Evolutionary conservation across 2,888 invertebrate genomes (phyloP).

Genomic region (Terebella lapidaria): DNA sequence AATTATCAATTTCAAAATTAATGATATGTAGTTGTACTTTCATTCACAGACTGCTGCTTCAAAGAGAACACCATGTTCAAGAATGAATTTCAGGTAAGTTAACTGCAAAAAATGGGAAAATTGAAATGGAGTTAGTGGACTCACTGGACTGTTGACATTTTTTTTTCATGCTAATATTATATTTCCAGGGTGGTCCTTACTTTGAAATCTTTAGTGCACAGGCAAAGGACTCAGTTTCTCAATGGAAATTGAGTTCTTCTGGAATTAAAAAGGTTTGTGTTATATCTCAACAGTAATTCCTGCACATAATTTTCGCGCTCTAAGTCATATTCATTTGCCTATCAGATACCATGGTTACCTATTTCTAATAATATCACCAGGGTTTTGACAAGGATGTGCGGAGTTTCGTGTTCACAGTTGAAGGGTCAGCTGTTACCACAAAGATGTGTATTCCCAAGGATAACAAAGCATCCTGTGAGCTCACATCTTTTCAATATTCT

Average conservation of each 20-base stretch:
- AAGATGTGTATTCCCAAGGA: slow-evolving; percentile 49
- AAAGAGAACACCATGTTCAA: slow-evolving; percentile 6
- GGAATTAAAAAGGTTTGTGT: slow-evolving; percentile 40
- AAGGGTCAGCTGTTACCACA: slow-evolving; percentile 44
- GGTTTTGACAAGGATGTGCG: slow-evolving; percentile 50
- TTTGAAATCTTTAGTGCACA: slow-evolving; percentile 50
- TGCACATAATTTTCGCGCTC: too few relatives aligned
- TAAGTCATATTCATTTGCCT: too few relatives aligned
- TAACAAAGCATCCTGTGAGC: slow-evolving; percentile 27
- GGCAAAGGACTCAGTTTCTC: slow-evolving; percentile 39
- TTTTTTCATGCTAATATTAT: background rate
- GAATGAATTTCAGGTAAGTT: slow-evolving; percentile 6
- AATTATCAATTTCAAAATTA: too few relatives aligned
- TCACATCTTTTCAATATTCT: background rate
- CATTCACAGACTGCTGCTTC: too few relatives aligned
- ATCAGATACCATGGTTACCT: too few relatives aligned
- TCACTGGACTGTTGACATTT: background rate
- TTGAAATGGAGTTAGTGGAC: background rate
- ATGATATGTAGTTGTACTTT: too few relatives aligned
- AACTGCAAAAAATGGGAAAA: too few relatives aligned
- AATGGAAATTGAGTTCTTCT: slow-evolving; percentile 41
- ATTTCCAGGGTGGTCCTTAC: slow-evolving; percentile 45
- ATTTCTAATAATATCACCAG: too few relatives aligned
- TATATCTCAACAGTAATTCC: too few relatives aligned
- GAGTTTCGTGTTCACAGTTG: slow-evolving; percentile 43